Evolutionary conservation across 2,113 vertebrate species (phyloP).

Genomic region (Thamnophis sirtalis): DNA sequence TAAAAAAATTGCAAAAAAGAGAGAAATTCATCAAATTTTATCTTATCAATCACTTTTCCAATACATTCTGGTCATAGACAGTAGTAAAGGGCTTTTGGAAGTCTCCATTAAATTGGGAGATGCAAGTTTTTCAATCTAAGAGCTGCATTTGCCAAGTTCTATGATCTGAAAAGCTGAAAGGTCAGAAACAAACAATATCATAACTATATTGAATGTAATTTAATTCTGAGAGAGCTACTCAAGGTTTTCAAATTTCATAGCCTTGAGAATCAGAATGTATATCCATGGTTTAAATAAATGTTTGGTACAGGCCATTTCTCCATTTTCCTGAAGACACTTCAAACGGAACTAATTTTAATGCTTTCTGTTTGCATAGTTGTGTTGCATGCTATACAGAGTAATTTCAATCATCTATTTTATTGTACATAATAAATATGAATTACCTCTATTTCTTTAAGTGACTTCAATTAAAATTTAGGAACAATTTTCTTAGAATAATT

Average conservation of each 20-base stretch:
- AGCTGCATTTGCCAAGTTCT: too few species aligned
- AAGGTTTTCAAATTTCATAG: too few species aligned
- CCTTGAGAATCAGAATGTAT: too few species aligned
- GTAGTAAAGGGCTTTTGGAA: not conserved
- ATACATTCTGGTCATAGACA: not conserved
- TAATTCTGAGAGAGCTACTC: too few species aligned
- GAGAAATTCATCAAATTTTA: too few species aligned
- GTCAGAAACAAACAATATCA: too few species aligned
- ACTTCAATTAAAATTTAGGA: conserved; percentile 9
- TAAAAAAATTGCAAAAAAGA: too few species aligned
- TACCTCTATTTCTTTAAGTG: conserved; percentile 13
- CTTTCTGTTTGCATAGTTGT: not conserved
- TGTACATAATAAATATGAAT: conserved; percentile 34
- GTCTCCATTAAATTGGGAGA: not conserved
- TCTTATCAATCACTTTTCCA: not conserved
- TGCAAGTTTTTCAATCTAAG: too few species aligned
- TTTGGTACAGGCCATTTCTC: not conserved
- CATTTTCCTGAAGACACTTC: not conserved
- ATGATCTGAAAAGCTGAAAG: too few species aligned
- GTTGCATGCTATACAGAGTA: not conserved
- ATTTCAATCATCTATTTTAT: conserved; percentile 27
- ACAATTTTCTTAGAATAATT: not conserved
- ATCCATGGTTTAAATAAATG: not conserved
- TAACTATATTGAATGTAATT: too few species aligned
- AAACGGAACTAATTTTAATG: not conserved